phyloP scores from a whole-genome alignment of 1,140 invertebrate genomes.

The Drosophila pachea region DNA sequence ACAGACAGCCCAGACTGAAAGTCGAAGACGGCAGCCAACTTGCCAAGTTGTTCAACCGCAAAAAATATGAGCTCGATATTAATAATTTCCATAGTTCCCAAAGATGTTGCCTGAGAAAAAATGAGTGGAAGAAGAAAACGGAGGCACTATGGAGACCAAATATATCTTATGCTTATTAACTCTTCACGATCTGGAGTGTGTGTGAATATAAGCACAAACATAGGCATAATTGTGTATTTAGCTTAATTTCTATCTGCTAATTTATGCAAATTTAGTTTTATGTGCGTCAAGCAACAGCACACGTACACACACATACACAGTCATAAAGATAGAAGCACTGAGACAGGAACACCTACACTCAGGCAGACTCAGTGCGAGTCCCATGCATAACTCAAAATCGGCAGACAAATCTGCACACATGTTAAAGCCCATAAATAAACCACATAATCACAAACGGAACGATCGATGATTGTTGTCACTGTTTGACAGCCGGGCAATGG shows the following conservation, averaged over 20 bases:
- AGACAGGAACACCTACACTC: slow-evolving; percentile 14
- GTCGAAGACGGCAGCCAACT: slow-evolving; percentile 59
- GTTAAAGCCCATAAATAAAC: slow-evolving; percentile 79
- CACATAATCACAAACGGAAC: slow-evolving; percentile 79
- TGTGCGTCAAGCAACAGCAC: slow-evolving; percentile 25
- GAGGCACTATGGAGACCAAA: slow-evolving; percentile 23
- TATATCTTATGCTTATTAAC: slow-evolving; percentile 41
- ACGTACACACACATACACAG: slow-evolving; percentile 28
- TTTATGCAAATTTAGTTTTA: slow-evolving; percentile 70
- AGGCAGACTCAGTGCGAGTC: slow-evolving; percentile 29
- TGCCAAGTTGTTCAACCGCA: slow-evolving; percentile 61
- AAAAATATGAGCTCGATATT: slow-evolving; percentile 78
- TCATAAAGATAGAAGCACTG: background rate
- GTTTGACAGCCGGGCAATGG: slow-evolving; percentile 70
- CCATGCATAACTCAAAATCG: slow-evolving; percentile 75
- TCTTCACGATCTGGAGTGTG: slow-evolving; percentile 12
- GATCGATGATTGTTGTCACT: slow-evolving; percentile 79
- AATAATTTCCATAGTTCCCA: slow-evolving; percentile 76
- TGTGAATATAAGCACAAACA: slow-evolving; percentile 29
- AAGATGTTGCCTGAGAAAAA: slow-evolving; percentile 60
- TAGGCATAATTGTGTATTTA: slow-evolving; percentile 58
- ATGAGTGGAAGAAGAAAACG: slow-evolving; percentile 1
- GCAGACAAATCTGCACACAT: slow-evolving; percentile 79
- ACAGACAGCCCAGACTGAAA: slow-evolving; percentile 9
- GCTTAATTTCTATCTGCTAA: slow-evolving; percentile 74